Evolutionary conservation across 2,797 vertebrate genomes (phyloP).

Genomic region (Acrossocheilus fasciatus): DNA sequence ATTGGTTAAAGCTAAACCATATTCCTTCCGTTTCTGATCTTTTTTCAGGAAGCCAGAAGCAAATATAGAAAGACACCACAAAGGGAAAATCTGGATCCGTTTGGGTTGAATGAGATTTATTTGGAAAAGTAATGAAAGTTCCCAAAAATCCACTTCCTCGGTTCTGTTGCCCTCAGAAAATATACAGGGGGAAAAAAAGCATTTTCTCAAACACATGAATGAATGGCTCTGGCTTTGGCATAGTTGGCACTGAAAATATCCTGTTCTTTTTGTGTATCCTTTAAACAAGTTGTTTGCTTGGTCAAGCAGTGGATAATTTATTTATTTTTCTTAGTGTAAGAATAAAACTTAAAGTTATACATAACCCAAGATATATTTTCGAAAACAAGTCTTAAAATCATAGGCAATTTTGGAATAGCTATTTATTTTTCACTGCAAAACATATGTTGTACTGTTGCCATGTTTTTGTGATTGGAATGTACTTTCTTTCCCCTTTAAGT

Average conservation of each 20-base stretch:
- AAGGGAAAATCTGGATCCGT: slow-evolving; percentile 73
- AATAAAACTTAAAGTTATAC: not conserved
- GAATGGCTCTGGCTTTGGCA: not conserved
- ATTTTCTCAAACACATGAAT: not conserved
- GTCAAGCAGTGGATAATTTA: not conserved
- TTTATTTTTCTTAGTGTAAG: not conserved
- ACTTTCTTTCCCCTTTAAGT: not conserved
- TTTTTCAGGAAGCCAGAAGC: slow-evolving; percentile 18
- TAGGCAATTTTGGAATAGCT: not conserved
- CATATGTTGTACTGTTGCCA: not conserved
- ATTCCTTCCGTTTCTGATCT: slow-evolving; percentile 26
- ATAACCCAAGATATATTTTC: not conserved
- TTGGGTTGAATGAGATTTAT: slow-evolving; percentile 80
- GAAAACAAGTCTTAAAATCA: not conserved
- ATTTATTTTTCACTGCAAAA: not conserved
- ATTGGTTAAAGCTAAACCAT: slow-evolving; percentile 4
- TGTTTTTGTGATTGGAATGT: not conserved
- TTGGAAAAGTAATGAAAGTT: slow-evolving; percentile 82
- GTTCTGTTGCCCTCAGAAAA: slow-evolving; percentile 68
- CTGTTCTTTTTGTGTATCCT: not conserved
- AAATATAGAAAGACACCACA: slow-evolving; percentile 69
- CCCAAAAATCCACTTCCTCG: slow-evolving; percentile 79
- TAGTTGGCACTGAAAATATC: not conserved
- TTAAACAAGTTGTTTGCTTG: slow-evolving; percentile 2
- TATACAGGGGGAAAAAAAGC: not conserved